Evolutionary conservation across 1,140 invertebrate genomes (phyloP).

Genomic region (Drosophila albomicans): DNA sequence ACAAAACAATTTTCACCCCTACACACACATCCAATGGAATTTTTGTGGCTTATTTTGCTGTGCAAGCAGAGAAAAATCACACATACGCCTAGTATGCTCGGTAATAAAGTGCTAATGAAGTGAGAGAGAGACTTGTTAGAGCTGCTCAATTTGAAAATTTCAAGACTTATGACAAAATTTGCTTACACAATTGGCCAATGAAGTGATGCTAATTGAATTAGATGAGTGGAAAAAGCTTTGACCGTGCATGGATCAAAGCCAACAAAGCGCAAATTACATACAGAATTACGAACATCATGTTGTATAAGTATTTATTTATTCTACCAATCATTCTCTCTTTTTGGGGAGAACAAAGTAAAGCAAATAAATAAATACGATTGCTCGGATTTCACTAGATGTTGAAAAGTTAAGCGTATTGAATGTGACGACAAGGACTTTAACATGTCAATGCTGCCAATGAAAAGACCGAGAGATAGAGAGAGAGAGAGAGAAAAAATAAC

Average conservation of each 20-base stretch:
- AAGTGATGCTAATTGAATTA: slow-evolving; percentile 65
- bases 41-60: slow-evolving; percentile 29
- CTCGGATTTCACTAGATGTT: slow-evolving; percentile 21
- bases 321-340: neutral
- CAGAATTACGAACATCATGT: neutral
- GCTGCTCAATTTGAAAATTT: slow-evolving; percentile 16
- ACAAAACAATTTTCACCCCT: slow-evolving; percentile 42
- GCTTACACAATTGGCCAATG: slow-evolving; percentile 46
- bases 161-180: slow-evolving; percentile 26
- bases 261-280: slow-evolving; percentile 16
- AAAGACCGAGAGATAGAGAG: neutral
- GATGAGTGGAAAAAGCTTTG: neutral
- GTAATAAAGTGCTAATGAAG: slow-evolving; percentile 44
- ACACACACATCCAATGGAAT: neutral
- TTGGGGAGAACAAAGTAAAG: slow-evolving; percentile 3
- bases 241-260: slow-evolving; percentile 37
- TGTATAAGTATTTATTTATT: neutral
- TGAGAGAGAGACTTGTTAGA: slow-evolving; percentile 1
- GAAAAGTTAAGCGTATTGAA: slow-evolving; percentile 32
- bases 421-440: neutral
- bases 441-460: slow-evolving; percentile 5
- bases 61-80: slow-evolving; percentile 24
- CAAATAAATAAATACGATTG: slow-evolving; percentile 24
- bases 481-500: neutral
- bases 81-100: slow-evolving; percentile 21